Conservation (phyloP, 2,797 vertebrate genomes). For the Pogonophryne albipinna region DNA sequence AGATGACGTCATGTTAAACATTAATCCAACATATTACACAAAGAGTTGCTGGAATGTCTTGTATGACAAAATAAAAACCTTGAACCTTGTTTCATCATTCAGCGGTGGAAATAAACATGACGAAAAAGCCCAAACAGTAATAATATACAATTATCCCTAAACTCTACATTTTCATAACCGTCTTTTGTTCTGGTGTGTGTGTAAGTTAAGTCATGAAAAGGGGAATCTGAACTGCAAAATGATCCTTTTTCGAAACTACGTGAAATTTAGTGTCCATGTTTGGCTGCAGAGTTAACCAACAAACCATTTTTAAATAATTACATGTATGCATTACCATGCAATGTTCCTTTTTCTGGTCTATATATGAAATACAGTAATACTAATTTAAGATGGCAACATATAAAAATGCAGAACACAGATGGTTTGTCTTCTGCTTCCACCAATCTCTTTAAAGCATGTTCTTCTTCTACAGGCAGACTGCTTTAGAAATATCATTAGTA, state of each 20-base stretch:
- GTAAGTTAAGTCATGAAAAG: neutral
- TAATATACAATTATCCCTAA: conserved; percentile 23
- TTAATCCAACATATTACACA: neutral
- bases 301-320: neutral
- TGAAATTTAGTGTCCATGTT: neutral
- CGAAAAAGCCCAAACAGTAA: conserved; percentile 12
- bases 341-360: neutral
- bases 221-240: conserved; percentile 26
- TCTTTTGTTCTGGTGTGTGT: conserved; percentile 6
- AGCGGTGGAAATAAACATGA: conserved; percentile 4
- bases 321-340: neutral
- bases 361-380: neutral
- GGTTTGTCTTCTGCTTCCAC: neutral
- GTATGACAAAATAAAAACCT: too few species aligned
- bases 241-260: conserved; percentile 36
- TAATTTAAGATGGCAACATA: neutral
- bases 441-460: neutral
- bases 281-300: neutral
- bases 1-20: conserved; percentile 19
- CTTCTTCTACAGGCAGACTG: neutral
- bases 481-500: conserved; percentile 44
- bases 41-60: conserved; percentile 3
- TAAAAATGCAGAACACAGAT: neutral
- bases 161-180: conserved; percentile 21
- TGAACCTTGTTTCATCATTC: conserved; percentile 13